Evolutionary conservation across 1,140 invertebrate genomes (phyloP), one percentile per base, ranked within the genome.

Genomic region (Frieseomelitta varia): DNA sequence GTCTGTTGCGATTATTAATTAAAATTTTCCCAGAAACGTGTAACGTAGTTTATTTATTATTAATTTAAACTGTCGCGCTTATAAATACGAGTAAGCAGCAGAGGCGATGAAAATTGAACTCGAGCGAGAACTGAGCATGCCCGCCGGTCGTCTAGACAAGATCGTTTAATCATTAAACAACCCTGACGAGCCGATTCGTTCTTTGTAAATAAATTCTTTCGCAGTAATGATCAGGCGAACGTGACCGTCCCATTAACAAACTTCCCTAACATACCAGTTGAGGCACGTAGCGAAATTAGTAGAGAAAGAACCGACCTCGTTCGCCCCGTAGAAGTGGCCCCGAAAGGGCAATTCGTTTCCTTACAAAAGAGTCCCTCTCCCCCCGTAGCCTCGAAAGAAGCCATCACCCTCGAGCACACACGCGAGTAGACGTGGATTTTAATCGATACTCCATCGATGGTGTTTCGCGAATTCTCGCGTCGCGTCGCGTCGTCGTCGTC

Each of bases 401-500:
- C 17, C 8, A 15, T 56, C 53, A 19, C 14, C 21, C 14, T 47
- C 30, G 1, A 39, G 17, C 10, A 68, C 21, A 71, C 69, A 39
- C 39, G 2, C 11, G 2, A 14, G n/a, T n/a, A n/a, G 34, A 8
- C 73, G 19, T n/a, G 21, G 55, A 76, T 76, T 76, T 76, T 39
- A 47, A 63, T 63, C 74, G 55, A 76, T 61, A 76, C 14, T 3
- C 27, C 8, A 12, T 61, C 21, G 1, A 27, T 27, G 17, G 10
- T 47, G 58, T 76, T 76, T 61, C 74, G 34, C 56, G 24, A 76
- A 76, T 61, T 27, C 17, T 76, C 74, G 55, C 56, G 74, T 76
- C 30, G 30, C 30, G 10, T 34, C 21, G 67, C 6, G 19, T 39
- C 39, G 39, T 39, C 39, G 39, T 39, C 39, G 6, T 47, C 39